Evolutionary conservation across 1,140 invertebrate species (phyloP).

Genomic region (Cecropterus lyciades): DNA sequence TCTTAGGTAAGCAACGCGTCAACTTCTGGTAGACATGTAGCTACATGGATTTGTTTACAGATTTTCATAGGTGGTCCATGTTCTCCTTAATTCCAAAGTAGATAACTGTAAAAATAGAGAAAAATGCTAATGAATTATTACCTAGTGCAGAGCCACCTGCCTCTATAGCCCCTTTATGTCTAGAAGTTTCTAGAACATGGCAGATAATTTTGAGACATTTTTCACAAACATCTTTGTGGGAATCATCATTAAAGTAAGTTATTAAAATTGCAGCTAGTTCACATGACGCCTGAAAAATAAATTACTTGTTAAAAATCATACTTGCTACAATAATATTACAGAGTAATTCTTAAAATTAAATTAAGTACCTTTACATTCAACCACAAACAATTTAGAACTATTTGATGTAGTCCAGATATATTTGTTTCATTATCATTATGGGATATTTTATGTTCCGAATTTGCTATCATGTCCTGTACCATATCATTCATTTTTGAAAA

Average conservation of each 20-base stretch:
- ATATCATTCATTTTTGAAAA: slow-evolving; percentile 85
- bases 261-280: slow-evolving; percentile 79
- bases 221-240: slow-evolving; percentile 58
- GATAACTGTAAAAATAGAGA: no score
- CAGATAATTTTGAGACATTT: slow-evolving; percentile 86
- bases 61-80: no score
- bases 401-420: slow-evolving; percentile 87
- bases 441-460: slow-evolving; percentile 56
- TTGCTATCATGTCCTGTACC: slow-evolving; percentile 74
- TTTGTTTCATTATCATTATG: slow-evolving; percentile 58
- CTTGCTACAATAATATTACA: not conserved
- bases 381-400: slow-evolving; percentile 91
- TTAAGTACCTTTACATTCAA: slow-evolving; percentile 90
- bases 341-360: slow-evolving; percentile 18
- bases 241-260: slow-evolving; percentile 62
- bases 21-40: no score
- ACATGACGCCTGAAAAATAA: slow-evolving; percentile 81
- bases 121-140: slow-evolving; percentile 35
- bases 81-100: no score
- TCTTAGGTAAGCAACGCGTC: no score
- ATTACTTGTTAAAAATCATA: not conserved
- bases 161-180: slow-evolving; percentile 93
- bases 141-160: slow-evolving; percentile 86
- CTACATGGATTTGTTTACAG: no score
- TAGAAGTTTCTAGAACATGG: slow-evolving; percentile 87